A percentile compares a stretch with the other conserved stretches of the same genome.
Evolutionary conservation across 2,797 vertebrate species (phyloP).

Genomic region (Buphagus erythrorhynchus): DNA sequence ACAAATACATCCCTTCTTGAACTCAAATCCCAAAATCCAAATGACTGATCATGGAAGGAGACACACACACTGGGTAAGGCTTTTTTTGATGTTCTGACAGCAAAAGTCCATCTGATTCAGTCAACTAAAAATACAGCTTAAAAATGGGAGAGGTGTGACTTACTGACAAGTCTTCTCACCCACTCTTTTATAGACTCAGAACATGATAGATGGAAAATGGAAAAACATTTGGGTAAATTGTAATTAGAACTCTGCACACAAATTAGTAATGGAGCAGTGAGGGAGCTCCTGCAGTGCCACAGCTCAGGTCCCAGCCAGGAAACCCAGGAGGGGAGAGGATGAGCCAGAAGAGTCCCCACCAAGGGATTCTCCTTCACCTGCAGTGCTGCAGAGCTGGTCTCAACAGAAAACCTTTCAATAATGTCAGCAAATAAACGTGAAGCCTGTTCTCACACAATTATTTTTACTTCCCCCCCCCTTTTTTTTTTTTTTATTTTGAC

Average conservation of each 20-base stretch:
- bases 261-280: conserved; percentile 11
- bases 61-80: not conserved
- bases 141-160: conserved; percentile 69
- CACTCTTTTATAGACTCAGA: conserved; percentile 63
- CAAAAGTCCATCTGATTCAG: conserved; percentile 68
- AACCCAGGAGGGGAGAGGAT: not conserved
- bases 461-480: not conserved
- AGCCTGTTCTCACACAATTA: not conserved
- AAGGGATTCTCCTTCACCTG: not conserved
- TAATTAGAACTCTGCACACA: conserved; percentile 62
- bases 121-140: conserved; percentile 61
- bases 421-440: not conserved
- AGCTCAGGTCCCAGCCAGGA: not conserved
- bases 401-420: not conserved
- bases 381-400: not conserved
- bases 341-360: not conserved
- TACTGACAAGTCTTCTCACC: conserved; percentile 70
- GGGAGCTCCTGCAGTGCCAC: not conserved
- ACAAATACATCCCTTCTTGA: not conserved
- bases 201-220: conserved; percentile 63
- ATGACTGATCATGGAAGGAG: not conserved
- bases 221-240: conserved; percentile 67
- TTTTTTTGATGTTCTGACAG: conserved; percentile 55
- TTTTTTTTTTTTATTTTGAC: not conserved
- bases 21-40: not conserved